These are phyloP conservation scores for Tetranychus truncatus DNA, from an alignment of 2,888 invertebrate species.

Conservation along the genomic window DNA sequence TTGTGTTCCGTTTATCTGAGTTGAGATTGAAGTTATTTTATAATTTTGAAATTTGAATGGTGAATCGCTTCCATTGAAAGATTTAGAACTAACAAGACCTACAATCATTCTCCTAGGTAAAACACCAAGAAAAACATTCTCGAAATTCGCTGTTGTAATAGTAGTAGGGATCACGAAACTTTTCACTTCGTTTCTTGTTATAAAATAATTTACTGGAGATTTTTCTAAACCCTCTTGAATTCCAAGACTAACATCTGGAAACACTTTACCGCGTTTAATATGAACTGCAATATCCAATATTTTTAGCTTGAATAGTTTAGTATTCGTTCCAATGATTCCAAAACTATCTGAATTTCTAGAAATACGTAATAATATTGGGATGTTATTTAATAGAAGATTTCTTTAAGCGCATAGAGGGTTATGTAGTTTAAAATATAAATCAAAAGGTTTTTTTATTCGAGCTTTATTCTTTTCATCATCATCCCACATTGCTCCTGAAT, in stretches of 20 bases:
- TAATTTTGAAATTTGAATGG: background rate
- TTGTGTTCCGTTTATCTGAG: background rate
- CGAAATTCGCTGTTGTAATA: background rate
- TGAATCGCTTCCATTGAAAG: background rate
- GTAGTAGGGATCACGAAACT: background rate
- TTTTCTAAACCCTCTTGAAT: background rate
- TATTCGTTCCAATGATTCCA: background rate
- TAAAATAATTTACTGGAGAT: background rate
- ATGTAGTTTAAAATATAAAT: background rate
- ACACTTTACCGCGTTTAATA: background rate
- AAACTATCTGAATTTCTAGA: background rate
- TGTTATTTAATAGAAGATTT: background rate
- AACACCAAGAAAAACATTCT: background rate
- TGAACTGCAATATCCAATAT: background rate
- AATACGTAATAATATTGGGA: background rate
- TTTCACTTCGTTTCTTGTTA: background rate
- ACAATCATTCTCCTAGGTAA: conserved; percentile 8
- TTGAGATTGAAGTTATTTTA: background rate
- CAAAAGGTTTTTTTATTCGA: background rate
- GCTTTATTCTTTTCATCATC: background rate
- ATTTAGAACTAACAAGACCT: background rate
- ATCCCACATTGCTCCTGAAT: background rate
- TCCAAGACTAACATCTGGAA: background rate
- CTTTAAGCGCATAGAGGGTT: background rate
- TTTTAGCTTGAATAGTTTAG: background rate